Evolutionary conservation across 2,888 invertebrate species (phyloP), one percentile per base, ranked within the genome.

Genomic region (Penaeus monodon): DNA sequence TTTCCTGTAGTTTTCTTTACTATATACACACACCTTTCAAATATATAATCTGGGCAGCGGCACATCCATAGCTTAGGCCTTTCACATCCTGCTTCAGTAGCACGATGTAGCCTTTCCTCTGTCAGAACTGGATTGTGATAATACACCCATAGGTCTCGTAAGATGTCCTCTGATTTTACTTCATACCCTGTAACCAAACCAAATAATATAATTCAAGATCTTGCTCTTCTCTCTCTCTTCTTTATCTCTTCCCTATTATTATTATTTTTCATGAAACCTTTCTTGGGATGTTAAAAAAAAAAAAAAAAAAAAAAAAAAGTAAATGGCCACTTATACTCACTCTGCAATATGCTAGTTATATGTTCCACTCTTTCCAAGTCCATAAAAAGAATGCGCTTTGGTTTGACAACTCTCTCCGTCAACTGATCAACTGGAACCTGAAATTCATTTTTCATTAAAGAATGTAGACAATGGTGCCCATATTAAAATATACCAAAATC

Each of bases 141-240:
- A 73, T 74, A 82, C 74, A 82, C 82, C 82, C 82, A 82, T 10
- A 82, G n/a, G 74, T 82, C 82, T 6, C 64, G 12, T 24, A 82
- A 12, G 38, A 82, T 70, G 65, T 74, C 74, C n/a, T 76, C n/a
- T 64, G 64, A 22, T 38, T 74, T 24, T 33, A 82, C 63, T 14
- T 63, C 73, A 38, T 82, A 76, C 64, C 49, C 82, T 82, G 82
- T 57, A 27, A 44, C 17, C 57, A 57, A 57, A 57, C 57, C 17
- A 57, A 14, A 57, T 57, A 17, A 17, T 1, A 57, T 57, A 57
- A 14, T 57, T 14, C 57, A 14, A 57, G 57, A 17, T 57, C 57
- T 57, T 57, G 57, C 57, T 57, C 57, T 57, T 20, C 1, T 57
- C 57, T 20, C 3, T 57, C 3, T 57, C 17, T 17, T 57, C 2